A percentile compares a stretch with the other conserved stretches of the same genome.
These are phyloP conservation scores for Hyposmocoma kahamanoa DNA, from an alignment of 1,140 invertebrate genomes.

Conservation along the genomic window DNA sequence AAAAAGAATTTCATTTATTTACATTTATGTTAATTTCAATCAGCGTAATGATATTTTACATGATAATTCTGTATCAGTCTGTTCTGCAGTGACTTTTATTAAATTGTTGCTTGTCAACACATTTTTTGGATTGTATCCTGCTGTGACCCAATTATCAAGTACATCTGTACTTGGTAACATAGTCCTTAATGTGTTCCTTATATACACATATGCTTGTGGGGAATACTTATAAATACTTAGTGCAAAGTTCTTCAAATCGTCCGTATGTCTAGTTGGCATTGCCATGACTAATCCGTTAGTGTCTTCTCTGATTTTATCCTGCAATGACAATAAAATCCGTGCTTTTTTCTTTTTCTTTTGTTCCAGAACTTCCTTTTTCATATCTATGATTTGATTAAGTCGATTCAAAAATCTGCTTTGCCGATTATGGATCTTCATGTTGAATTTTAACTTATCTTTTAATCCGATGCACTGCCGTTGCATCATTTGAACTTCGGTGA, in stretches of 20 bases:
- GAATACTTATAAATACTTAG: conserved; percentile 65
- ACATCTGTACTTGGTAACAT: conserved; percentile 57
- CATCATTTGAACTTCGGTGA: conserved; percentile 59
- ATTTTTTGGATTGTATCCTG: conserved; percentile 54
- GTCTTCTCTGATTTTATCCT: conserved; percentile 65
- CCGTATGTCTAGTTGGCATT: conserved; percentile 59
- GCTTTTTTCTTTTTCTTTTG: conserved; percentile 58
- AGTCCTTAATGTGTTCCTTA: conserved; percentile 60
- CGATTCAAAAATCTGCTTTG: conserved; percentile 40
- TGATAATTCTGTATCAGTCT: conserved; percentile 51
- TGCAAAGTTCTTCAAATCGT: conserved; percentile 61
- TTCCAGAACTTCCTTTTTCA: conserved; percentile 51
- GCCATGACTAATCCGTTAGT: conserved; percentile 54
- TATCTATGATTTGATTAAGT: conserved; percentile 49
- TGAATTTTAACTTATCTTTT: conserved; percentile 47
- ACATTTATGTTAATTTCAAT: conserved; percentile 17
- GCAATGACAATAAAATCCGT: conserved; percentile 51
- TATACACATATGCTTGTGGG: conserved; percentile 61
- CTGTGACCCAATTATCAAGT: conserved; percentile 46
- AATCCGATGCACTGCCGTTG: conserved; percentile 43
- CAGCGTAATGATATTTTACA: conserved; percentile 57
- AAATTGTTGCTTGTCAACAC: conserved; percentile 39
- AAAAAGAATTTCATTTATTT: conserved; percentile 10
- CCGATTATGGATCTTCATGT: conserved; percentile 43
- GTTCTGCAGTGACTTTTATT: conserved; percentile 52